Conservation (phyloP, 1,140 invertebrate genomes). For the Bombus breviceps region DNA sequence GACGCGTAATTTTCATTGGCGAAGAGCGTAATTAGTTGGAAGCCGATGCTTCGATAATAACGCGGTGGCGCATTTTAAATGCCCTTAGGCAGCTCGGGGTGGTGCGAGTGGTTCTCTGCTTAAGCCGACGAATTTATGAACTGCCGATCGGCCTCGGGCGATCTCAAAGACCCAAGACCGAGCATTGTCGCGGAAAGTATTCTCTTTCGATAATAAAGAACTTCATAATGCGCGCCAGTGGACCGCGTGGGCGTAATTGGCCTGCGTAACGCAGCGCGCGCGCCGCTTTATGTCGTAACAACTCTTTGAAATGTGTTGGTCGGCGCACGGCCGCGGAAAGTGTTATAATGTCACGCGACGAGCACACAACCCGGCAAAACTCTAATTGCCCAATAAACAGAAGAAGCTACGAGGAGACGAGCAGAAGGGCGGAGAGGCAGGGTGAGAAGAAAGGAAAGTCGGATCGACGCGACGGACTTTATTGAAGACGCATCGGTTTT, state of each 20-base stretch:
- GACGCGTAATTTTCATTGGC: too few species aligned
- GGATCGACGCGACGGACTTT: conserved; percentile 49
- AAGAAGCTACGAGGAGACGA: not conserved
- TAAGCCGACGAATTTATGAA: conserved; percentile 47
- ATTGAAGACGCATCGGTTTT: conserved; percentile 50
- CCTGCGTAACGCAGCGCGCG: conserved; percentile 44
- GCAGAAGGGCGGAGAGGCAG: too few species aligned
- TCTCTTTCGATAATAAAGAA: conserved; percentile 57
- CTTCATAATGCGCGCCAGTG: conserved; percentile 44
- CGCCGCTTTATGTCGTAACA: conserved; percentile 53
- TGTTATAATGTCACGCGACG: conserved; percentile 50
- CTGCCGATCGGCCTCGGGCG: not conserved
- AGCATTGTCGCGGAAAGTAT: conserved; percentile 50
- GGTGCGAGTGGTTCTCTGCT: not conserved
- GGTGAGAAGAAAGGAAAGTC: not conserved
- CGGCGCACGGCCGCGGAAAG: conserved; percentile 2
- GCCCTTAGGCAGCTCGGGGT: not conserved
- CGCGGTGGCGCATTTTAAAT: not conserved
- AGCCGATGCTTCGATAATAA: not conserved
- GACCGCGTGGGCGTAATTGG: conserved; percentile 59
- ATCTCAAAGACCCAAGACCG: too few species aligned
- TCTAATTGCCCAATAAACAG: conserved; percentile 66
- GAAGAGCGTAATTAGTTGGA: too few species aligned
- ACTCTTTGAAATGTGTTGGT: conserved; percentile 39
- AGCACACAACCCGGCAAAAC: conserved; percentile 40